A percentile compares a stretch with the other conserved stretches of the same genome.
Conservation (phyloP, 2,888 invertebrate species). For the Eustalomyia histrio region DNA sequence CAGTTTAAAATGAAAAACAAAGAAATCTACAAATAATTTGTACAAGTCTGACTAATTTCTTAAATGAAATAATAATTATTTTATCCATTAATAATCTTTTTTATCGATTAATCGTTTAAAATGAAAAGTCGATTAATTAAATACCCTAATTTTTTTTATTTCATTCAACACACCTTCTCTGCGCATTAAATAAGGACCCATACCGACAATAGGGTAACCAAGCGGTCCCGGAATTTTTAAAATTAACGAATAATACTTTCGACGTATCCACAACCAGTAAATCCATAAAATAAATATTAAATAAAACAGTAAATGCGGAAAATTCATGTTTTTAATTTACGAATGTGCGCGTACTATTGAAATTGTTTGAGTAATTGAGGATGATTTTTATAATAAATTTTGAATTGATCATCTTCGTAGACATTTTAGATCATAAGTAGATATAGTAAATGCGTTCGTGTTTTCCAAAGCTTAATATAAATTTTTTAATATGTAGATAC, state of each 20-base stretch:
- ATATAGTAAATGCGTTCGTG: conserved; percentile 23
- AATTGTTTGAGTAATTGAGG: conserved; percentile 34
- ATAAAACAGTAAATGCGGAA: conserved; percentile 67
- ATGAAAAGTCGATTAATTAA: too few relatives aligned
- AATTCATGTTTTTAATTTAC: conserved; percentile 22
- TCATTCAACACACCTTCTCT: conserved; percentile 71
- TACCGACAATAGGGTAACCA: conserved; percentile 75
- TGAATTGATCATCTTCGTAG: conserved; percentile 7
- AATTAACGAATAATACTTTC: conserved; percentile 72
- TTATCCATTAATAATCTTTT: too few relatives aligned
- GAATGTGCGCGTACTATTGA: conserved; percentile 10
- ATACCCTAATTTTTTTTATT: not conserved
- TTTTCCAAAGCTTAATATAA: conserved; percentile 13
- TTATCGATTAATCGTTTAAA: too few relatives aligned
- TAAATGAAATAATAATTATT: too few relatives aligned
- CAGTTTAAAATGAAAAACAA: too few relatives aligned
- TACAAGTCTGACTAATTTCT: too few relatives aligned
- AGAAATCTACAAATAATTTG: too few relatives aligned
- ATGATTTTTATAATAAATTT: conserved; percentile 45
- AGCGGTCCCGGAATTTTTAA: conserved; percentile 74
- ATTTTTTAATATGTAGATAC: conserved; percentile 27
- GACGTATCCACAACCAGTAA: conserved; percentile 74
- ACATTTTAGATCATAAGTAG: not conserved
- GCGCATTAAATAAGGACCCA: conserved; percentile 70
- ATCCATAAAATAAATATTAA: conserved; percentile 71